Conservation (phyloP, 2,113 vertebrate species). For the Pluvialis apricaria region DNA sequence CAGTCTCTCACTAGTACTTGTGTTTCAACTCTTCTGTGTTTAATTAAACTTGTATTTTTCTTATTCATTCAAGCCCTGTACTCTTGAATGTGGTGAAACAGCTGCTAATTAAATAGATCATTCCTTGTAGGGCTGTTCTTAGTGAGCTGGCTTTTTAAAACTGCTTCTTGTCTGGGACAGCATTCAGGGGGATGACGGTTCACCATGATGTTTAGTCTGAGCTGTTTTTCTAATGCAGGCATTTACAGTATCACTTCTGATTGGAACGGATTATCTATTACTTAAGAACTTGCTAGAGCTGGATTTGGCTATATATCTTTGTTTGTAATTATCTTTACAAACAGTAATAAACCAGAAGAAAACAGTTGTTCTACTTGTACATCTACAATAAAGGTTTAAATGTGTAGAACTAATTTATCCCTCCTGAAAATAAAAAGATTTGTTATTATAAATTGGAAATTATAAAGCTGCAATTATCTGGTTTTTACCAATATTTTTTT, state of each 20-base stretch:
- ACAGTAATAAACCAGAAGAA: background rate
- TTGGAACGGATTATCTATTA: background rate
- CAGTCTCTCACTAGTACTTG: background rate
- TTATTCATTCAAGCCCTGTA: background rate
- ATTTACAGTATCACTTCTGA: background rate
- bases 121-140: background rate
- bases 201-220: background rate
- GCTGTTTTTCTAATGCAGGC: background rate
- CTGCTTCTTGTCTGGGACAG: background rate
- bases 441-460: background rate
- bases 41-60: background rate
- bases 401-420: background rate
- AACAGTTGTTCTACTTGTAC: background rate
- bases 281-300: background rate
- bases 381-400: background rate
- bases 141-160: background rate
- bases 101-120: background rate
- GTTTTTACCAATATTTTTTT: background rate
- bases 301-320: background rate
- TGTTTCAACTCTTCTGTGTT: background rate
- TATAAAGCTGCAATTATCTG: background rate
- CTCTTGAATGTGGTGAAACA: background rate
- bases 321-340: background rate
- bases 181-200: background rate
- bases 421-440: background rate